phyloP scores from a whole-genome alignment of 2,113 vertebrate genomes.

The Rhipidura dahli region DNA sequence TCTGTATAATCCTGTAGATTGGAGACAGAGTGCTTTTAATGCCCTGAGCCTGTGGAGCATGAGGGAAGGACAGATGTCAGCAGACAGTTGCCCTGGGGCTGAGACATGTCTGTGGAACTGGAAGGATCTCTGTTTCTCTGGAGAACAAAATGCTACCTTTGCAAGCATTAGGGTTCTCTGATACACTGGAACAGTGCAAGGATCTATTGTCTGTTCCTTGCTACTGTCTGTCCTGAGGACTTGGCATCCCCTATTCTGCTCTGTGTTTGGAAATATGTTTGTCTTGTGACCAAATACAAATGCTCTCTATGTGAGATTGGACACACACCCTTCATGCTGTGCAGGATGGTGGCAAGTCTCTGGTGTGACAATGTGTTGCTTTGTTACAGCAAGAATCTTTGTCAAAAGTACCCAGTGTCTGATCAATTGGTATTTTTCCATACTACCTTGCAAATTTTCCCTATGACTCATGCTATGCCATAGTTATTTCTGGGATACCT shows the following conservation, averaged over 20 bases:
- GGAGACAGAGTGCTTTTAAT: background rate
- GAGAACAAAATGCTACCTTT: background rate
- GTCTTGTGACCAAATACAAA: background rate
- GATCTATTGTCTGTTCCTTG: background rate
- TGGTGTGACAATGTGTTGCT: background rate
- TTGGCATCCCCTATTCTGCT: background rate
- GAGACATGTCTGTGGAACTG: background rate
- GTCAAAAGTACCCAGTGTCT: background rate
- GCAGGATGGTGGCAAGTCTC: background rate
- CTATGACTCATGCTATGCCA: background rate
- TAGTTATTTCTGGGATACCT: background rate
- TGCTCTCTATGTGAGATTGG: background rate
- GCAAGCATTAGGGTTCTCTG: background rate
- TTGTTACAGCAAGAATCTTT: background rate
- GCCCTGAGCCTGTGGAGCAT: background rate
- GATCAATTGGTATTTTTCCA: background rate
- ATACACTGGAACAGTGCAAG: background rate
- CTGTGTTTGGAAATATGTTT: background rate
- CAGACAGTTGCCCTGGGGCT: background rate
- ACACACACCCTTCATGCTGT: rapidly evolving
- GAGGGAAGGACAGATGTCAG: background rate
- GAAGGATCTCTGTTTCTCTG: background rate
- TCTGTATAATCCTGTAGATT: background rate
- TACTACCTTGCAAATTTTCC: background rate
- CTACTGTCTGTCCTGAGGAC: background rate